Conservation (phyloP, 2,113 vertebrate species). For the Callopanchax toddi region DNA sequence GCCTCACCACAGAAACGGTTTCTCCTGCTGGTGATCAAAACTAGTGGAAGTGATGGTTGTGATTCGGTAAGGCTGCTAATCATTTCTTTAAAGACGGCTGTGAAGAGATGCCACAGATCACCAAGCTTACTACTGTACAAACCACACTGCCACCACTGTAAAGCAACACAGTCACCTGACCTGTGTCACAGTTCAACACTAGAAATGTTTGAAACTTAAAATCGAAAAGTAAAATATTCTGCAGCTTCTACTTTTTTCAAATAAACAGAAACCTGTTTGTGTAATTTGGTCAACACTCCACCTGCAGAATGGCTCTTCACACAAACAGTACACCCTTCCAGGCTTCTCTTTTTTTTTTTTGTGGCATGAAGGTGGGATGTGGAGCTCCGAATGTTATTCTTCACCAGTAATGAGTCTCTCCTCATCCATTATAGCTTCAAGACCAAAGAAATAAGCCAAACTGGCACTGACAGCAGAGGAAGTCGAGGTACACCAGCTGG, state of each 20-base stretch:
- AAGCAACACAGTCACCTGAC: slow-evolving; percentile 33
- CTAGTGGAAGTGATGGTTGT: slow-evolving; percentile 5
- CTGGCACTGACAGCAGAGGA: slow-evolving; percentile 24
- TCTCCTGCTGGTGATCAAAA: slow-evolving; percentile 19
- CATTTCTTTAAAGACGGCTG: slow-evolving; percentile 54
- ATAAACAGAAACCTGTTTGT: background rate
- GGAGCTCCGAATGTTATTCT: slow-evolving; percentile 14
- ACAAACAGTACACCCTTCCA: background rate
- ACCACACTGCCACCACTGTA: slow-evolving; percentile 58
- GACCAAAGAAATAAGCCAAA: slow-evolving; percentile 16
- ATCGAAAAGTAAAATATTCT: background rate
- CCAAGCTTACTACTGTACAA: slow-evolving; percentile 42
- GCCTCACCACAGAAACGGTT: slow-evolving; percentile 14
- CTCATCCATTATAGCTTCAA: slow-evolving; percentile 22
- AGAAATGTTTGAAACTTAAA: no score
- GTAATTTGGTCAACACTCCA: slow-evolving; percentile 10
- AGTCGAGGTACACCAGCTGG: slow-evolving; percentile 21
- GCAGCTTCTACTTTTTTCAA: slow-evolving; percentile 5
- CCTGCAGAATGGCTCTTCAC: slow-evolving; percentile 21
- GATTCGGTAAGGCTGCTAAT: slow-evolving; percentile 66
- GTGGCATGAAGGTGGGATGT: slow-evolving; percentile 5
- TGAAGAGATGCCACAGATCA: slow-evolving; percentile 42
- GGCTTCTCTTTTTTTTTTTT: slow-evolving; percentile 19
- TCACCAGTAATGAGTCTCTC: slow-evolving; percentile 21
- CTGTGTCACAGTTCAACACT: background rate